Percentiles rank a stretch among this genome's conserved stretches.
Conservation (phyloP, 2,113 vertebrate genomes). For the Geothlypis trichas region DNA sequence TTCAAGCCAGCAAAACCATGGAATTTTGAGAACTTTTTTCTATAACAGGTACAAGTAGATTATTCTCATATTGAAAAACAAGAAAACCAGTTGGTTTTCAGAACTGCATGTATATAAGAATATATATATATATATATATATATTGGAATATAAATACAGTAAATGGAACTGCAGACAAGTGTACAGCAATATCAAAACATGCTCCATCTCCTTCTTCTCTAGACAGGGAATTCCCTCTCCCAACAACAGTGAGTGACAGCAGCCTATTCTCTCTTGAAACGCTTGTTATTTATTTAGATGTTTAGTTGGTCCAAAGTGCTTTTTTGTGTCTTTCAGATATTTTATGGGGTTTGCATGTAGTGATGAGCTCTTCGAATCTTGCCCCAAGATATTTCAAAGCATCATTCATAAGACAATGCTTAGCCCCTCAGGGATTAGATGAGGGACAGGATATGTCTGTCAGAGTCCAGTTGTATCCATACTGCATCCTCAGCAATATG, state of each 20-base stretch:
- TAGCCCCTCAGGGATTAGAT: not conserved
- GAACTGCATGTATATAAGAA: not conserved
- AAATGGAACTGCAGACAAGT: not conserved
- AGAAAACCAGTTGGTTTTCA: not conserved
- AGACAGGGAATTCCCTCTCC: not conserved
- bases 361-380: not conserved
- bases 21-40: not conserved
- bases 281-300: not conserved
- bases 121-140: too few relatives aligned
- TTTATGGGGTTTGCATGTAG: not conserved
- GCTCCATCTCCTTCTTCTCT: not conserved
- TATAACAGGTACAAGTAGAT: not conserved
- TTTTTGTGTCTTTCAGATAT: not conserved
- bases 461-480: not conserved
- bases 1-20: not conserved
- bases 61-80: not conserved
- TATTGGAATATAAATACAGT: not conserved
- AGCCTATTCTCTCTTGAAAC: not conserved
- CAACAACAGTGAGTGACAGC: not conserved
- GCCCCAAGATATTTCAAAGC: not conserved
- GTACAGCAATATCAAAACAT: not conserved
- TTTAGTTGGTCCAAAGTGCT: not conserved
- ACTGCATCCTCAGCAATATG: not conserved
- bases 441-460: not conserved
- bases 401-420: not conserved